phyloP scores from a whole-genome alignment of 2,888 invertebrate genomes.

The Paralinhomoeus sp. region DNA sequence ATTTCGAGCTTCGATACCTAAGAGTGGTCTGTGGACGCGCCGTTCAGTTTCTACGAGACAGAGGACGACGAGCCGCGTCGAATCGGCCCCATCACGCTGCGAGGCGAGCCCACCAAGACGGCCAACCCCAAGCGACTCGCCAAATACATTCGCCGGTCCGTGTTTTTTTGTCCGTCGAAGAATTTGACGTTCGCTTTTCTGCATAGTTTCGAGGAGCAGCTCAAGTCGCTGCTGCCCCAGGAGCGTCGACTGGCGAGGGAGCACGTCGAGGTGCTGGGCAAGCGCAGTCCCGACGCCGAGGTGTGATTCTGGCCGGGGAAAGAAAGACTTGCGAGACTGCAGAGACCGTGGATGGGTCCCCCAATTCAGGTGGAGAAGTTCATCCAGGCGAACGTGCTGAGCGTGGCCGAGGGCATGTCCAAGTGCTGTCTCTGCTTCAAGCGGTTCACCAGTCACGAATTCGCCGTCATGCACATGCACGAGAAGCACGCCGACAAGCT shows the following conservation, averaged over 20 bases:
- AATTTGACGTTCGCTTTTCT: background rate
- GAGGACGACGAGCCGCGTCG: slow-evolving; percentile 6
- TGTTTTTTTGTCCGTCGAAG: background rate
- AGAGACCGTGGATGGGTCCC: too few species aligned
- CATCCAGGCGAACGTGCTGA: slow-evolving; percentile 1
- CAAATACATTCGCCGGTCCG: slow-evolving; percentile 1
- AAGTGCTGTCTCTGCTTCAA: slow-evolving; percentile 7
- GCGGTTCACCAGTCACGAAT: slow-evolving; percentile 6
- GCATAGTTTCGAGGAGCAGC: slow-evolving; percentile 4
- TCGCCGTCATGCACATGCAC: slow-evolving; percentile 4
- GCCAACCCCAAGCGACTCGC: slow-evolving; percentile 7
- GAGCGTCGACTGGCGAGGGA: slow-evolving; percentile 6
- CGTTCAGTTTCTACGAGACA: background rate
- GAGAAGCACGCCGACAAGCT: slow-evolving; percentile 6
- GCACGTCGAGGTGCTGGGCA: slow-evolving; percentile 7
- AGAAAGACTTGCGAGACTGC: too few species aligned
- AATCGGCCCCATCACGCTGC: slow-evolving; percentile 5
- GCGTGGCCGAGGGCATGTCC: slow-evolving; percentile 3
- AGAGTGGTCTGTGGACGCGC: too few species aligned
- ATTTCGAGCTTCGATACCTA: too few species aligned
- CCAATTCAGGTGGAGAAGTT: slow-evolving; percentile 2
- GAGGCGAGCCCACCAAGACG: background rate
- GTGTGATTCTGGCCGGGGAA: too few species aligned
- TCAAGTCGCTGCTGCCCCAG: slow-evolving; percentile 5
- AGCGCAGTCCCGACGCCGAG: slow-evolving; percentile 1